Conservation (phyloP, 2,888 invertebrate species). For the Palloptera scutellata region DNA sequence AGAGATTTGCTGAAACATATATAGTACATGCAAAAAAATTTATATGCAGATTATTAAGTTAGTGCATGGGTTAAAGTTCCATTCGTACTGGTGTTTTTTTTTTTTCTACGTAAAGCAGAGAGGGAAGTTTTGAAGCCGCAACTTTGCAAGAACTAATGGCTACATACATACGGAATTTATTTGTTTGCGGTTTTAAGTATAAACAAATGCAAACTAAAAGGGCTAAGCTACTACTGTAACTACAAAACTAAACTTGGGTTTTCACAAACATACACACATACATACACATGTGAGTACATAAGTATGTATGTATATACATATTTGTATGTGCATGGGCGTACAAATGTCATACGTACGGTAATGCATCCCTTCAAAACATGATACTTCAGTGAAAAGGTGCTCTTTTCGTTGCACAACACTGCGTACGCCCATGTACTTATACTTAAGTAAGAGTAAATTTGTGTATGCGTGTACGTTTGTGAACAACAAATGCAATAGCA, state of each 20-base stretch:
- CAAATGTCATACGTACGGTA: neutral
- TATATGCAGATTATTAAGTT: no score
- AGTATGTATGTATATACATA: neutral
- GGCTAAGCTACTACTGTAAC: slow-evolving; percentile 34
- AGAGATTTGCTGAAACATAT: no score
- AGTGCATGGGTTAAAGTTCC: no score
- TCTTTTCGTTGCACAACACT: no score
- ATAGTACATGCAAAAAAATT: no score
- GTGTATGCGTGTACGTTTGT: slow-evolving; percentile 9
- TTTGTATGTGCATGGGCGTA: neutral
- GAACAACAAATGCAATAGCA: neutral
- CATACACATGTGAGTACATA: slow-evolving; percentile 13
- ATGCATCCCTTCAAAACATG: no score
- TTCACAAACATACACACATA: slow-evolving; percentile 23
- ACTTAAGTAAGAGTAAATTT: neutral
- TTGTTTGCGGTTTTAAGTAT: neutral
- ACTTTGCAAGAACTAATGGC: neutral
- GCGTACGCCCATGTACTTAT: no score
- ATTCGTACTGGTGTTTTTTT: no score
- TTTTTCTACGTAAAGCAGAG: no score
- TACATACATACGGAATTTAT: neutral
- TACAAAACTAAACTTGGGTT: slow-evolving; percentile 24
- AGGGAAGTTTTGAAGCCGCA: no score
- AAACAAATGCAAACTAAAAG: slow-evolving; percentile 3
- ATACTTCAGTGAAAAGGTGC: no score